These are phyloP conservation scores for Ptychadena robeensis DNA, from an alignment of 2,797 vertebrate species.

Conservation along the genomic window DNA sequence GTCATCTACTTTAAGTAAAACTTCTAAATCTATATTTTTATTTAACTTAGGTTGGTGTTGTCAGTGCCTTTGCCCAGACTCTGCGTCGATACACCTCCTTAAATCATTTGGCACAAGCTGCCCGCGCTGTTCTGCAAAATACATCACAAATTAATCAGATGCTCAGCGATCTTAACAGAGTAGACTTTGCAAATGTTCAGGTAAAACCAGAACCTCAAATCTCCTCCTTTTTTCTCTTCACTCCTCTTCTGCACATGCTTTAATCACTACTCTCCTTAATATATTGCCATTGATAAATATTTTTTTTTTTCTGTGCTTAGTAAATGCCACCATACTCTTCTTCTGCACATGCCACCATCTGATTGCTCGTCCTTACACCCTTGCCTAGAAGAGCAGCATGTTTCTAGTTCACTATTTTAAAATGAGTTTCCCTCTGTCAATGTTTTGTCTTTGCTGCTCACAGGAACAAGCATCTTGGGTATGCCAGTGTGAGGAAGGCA, in stretches of 20 bases:
- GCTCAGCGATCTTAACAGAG: slow-evolving; percentile 97
- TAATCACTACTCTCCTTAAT: too few species aligned
- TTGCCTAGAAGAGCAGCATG: neutral
- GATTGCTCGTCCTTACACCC: too few species aligned
- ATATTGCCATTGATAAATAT: too few species aligned
- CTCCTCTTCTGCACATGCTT: too few species aligned
- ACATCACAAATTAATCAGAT: slow-evolving; percentile 99
- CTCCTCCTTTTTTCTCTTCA: too few species aligned
- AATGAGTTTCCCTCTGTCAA: neutral
- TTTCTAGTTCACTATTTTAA: neutral
- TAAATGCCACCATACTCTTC: too few species aligned
- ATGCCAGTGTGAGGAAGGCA: slow-evolving; percentile 95
- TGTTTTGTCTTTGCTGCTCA: neutral
- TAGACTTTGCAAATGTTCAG: slow-evolving; percentile 98
- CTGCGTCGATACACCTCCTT: slow-evolving; percentile 94
- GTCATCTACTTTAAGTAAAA: too few species aligned
- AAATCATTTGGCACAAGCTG: slow-evolving; percentile 95
- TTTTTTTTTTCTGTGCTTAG: too few species aligned
- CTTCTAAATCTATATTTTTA: neutral
- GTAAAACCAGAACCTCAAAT: slow-evolving; percentile 67
- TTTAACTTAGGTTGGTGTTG: slow-evolving; percentile 85
- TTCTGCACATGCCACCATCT: too few species aligned
- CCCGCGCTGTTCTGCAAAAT: slow-evolving; percentile 95
- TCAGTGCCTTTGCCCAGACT: slow-evolving; percentile 95
- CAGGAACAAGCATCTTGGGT: slow-evolving; percentile 99